These are phyloP conservation scores for Mercenaria mercenaria DNA, from an alignment of 1,140 invertebrate genomes.

Conservation along the genomic window DNA sequence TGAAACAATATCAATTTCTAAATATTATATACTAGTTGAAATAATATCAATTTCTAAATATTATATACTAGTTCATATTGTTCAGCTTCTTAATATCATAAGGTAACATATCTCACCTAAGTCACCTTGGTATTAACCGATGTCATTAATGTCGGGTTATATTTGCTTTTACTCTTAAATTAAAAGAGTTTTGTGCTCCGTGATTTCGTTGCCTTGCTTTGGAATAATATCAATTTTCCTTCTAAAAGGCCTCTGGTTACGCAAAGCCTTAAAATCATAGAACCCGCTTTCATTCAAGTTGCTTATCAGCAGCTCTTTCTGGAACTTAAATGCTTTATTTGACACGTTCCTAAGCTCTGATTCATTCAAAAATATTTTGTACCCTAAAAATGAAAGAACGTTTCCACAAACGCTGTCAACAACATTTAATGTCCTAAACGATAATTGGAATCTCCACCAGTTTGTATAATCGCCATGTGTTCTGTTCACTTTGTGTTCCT, in stretches of 20 bases:
- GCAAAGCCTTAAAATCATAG: not conserved
- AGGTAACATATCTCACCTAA: too few relatives aligned
- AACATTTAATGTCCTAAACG: not conserved
- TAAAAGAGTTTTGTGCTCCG: too few relatives aligned
- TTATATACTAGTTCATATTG: too few relatives aligned
- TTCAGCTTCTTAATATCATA: too few relatives aligned
- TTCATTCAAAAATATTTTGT: not conserved
- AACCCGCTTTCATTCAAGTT: not conserved
- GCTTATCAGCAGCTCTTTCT: not conserved
- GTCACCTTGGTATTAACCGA: too few relatives aligned
- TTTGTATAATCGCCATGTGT: not conserved
- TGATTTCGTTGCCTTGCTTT: not conserved
- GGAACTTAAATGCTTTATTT: not conserved
- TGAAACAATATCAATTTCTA: too few relatives aligned
- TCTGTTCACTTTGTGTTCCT: not conserved
- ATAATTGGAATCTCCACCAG: conserved; percentile 17
- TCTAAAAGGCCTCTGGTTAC: not conserved
- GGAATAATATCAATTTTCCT: not conserved
- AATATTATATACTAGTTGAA: too few relatives aligned
- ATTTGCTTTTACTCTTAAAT: too few relatives aligned
- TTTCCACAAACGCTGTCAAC: not conserved
- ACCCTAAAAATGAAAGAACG: not conserved
- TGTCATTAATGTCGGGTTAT: too few relatives aligned
- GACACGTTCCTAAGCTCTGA: not conserved
- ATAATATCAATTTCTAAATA: too few relatives aligned